Base-by-base conservation (phyloP, 1,140 invertebrate genomes). In the Drosophila prosaltans region DNA sequence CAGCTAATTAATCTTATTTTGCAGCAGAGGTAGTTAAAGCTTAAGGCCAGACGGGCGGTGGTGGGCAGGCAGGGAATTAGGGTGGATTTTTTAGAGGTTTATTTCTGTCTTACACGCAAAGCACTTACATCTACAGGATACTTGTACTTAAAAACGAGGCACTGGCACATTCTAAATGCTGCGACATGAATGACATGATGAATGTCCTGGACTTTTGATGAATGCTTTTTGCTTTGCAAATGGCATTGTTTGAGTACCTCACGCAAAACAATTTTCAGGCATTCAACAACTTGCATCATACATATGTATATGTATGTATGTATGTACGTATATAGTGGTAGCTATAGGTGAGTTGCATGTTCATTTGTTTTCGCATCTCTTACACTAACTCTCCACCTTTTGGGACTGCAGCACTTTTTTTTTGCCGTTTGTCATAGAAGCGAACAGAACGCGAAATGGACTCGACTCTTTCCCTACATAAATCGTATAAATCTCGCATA, bases 131-230 rank as follows among this genome's bases (percentile, higher is more conserved):
- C 36, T 43, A 41, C 48, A 61, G 7, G 32, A 67, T 40, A 2
- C 39, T 70, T 64, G 59, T 48, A 76, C 73, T 80, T 86, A 65
- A 74, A 74, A 74, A 71, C 1, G 8, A 48, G n/a, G 75, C 77
- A 36, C 3, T 77, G 82, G 72, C 82, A 69, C 80, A 71, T 65
- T 77, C 83, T 86, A 86, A 86, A 88, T 73, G 76, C 55, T 83
- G 74, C 69, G 83, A 88, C 80, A 63, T 78, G 83, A 88, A 86
- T 88, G 83, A 88, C 80, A 77, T 88, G 84, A 88, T 88, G 83
- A 88, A 88, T 88, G 83, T 88, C 80, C 74, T 77, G 78, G 70
- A 16, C 51, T 83, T 88, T 74, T 89, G 83, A 88, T 70, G 83
- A 89, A 88, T 88, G 80, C 41, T 67, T 54, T 65, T 66, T 72